Evolutionary conservation across 2,113 vertebrate genomes (phyloP).

Genomic region (Chroicocephalus ridibundus): DNA sequence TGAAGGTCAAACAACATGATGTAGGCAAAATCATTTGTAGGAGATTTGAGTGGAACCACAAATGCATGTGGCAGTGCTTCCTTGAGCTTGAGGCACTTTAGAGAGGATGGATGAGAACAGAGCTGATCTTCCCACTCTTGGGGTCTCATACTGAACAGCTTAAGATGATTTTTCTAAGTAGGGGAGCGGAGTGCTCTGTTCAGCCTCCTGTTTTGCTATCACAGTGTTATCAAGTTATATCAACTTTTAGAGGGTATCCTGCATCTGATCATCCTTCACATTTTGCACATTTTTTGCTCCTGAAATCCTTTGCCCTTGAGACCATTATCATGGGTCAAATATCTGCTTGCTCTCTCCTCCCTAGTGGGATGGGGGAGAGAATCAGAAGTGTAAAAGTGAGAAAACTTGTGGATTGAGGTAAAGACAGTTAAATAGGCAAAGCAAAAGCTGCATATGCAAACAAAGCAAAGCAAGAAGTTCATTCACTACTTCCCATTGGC

Average conservation of each 20-base stretch:
- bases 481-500: not conserved
- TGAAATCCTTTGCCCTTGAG: not conserved
- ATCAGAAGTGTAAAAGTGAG: not conserved
- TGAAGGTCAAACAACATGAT: not conserved
- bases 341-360: accelerated
- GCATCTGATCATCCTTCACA: not conserved
- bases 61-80: not conserved
- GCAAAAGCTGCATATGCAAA: accelerated
- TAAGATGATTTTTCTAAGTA: not conserved
- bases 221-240: not conserved
- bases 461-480: not conserved
- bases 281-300: not conserved
- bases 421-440: not conserved
- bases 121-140: not conserved
- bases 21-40: not conserved
- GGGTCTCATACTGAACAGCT: not conserved
- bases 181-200: not conserved
- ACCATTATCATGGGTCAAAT: not conserved
- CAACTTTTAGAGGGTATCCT: not conserved
- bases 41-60: not conserved
- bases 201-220: not conserved
- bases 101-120: not conserved
- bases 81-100: not conserved
- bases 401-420: not conserved
- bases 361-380: not conserved